Evolutionary conservation across 1,140 invertebrate species (phyloP).

Genomic region (Lanistes nyassanus): DNA sequence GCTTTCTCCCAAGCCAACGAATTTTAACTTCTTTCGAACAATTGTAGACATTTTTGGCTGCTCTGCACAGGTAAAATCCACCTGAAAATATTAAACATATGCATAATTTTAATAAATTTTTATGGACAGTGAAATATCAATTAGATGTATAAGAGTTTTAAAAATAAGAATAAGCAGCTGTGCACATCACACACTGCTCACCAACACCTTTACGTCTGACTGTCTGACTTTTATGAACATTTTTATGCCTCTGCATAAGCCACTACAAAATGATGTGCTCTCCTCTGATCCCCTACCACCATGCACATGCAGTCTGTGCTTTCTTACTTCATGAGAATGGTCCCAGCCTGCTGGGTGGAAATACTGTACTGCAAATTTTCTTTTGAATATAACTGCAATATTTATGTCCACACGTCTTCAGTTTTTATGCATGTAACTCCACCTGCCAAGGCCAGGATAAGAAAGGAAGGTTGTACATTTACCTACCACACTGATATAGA

Average conservation of each 20-base stretch:
- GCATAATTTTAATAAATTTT: neutral
- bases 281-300: too few species aligned
- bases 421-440: too few species aligned
- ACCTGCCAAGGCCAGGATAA: neutral
- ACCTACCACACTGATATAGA: neutral
- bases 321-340: too few species aligned
- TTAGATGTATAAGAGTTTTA: neutral
- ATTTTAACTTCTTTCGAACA: slow-evolving; percentile 81
- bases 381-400: too few species aligned
- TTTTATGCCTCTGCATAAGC: too few species aligned
- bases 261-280: too few species aligned
- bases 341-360: too few species aligned
- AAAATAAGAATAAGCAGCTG: neutral
- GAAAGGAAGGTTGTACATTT: neutral
- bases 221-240: too few species aligned
- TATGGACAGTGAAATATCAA: neutral
- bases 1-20: slow-evolving; percentile 79
- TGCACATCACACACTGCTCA: neutral
- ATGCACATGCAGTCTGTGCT: too few species aligned
- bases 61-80: slow-evolving; percentile 89
- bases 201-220: too few species aligned
- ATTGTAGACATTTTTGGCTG: slow-evolving; percentile 90
- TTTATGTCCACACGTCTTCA: too few species aligned
- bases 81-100: slow-evolving; percentile 70
- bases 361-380: too few species aligned